Base-by-base conservation (phyloP, 2,888 invertebrate genomes). In the Elgonia sp. region DNA sequence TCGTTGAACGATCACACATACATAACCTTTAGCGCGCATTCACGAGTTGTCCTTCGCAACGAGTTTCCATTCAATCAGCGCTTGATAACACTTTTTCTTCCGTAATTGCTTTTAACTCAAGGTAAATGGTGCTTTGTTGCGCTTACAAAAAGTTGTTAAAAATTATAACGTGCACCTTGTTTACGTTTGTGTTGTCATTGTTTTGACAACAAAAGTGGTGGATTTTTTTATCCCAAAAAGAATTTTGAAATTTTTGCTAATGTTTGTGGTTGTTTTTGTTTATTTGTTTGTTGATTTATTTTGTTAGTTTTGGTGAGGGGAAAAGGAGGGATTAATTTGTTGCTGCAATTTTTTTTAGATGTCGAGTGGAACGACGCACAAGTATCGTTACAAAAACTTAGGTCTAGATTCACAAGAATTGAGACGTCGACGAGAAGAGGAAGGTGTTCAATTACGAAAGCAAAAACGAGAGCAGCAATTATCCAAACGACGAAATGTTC, bases 391-490 rank as follows among this genome's bases (percentile, higher is more conserved):
- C 94, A 99, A 99, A 96, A 99, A 99, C 96, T 97, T 97, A 89
- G 98, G 98, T 1, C 95, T 98, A 91, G 98, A 99, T 95, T 97
- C 98, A 6, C 97, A 98, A 90, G 99, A 99, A 95, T 95, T 99
- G 92, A 96, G 99, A 70, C 96, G 99, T 76, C 96, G 99, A 57
- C 96, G 99, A 60, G 99, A 99, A 94, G 99, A 99, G 93, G 99
- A 99, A 95, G 99, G 99, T 39, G 98, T 99, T 40, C 99, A 99
- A 93, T 95, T 99, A 70, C 95, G 99, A 76, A 99, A 99, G 95
- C 98, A 98, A 93, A 99, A 99, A 95, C 95, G 99, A 88, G 99
- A 99, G 94, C 98, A 98, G 94, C 99, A 99, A 94, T 95, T 99
- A 53, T 98, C 98, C 89, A 99, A 99, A 95, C 96, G 98, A 84